A percentile compares a stretch with the other conserved stretches of the same genome.
Evolutionary conservation across 2,888 invertebrate genomes (phyloP).

Genomic region (Dinocampus coccinellae): DNA sequence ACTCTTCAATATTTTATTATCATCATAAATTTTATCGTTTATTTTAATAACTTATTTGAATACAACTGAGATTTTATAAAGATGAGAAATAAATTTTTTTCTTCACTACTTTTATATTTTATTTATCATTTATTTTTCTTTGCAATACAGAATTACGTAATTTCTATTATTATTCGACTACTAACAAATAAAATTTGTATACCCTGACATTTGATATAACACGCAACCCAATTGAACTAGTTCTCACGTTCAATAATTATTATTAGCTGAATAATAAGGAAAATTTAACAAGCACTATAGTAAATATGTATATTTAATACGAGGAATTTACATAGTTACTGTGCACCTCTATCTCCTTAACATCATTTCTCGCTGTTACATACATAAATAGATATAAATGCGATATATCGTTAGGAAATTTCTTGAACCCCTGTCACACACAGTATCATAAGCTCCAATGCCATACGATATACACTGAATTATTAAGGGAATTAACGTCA

Average conservation of each 20-base stretch:
- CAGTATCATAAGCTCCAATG: slow-evolving; percentile 15
- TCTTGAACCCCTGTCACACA: slow-evolving; percentile 23
- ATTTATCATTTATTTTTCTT: no score
- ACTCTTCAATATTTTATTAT: background rate
- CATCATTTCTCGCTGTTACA: slow-evolving; percentile 8
- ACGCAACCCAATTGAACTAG: background rate
- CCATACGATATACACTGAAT: slow-evolving; percentile 34
- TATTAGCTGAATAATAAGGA: background rate
- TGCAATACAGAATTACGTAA: no score
- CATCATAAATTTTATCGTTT: no score
- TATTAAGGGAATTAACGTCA: slow-evolving; percentile 36
- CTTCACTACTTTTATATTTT: no score
- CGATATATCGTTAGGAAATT: slow-evolving; percentile 19
- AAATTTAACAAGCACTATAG: background rate
- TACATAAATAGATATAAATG: no score
- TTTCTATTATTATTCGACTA: no score
- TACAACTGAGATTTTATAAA: no score
- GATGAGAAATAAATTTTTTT: no score
- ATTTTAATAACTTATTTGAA: no score
- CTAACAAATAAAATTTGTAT: no score
- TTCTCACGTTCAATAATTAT: background rate
- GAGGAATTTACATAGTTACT: background rate
- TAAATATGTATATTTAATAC: background rate
- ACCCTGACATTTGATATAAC: background rate
- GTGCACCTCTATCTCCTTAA: background rate